These are phyloP conservation scores for Litoditis marina DNA, from an alignment of 2,888 invertebrate species.

Conservation along the genomic window DNA sequence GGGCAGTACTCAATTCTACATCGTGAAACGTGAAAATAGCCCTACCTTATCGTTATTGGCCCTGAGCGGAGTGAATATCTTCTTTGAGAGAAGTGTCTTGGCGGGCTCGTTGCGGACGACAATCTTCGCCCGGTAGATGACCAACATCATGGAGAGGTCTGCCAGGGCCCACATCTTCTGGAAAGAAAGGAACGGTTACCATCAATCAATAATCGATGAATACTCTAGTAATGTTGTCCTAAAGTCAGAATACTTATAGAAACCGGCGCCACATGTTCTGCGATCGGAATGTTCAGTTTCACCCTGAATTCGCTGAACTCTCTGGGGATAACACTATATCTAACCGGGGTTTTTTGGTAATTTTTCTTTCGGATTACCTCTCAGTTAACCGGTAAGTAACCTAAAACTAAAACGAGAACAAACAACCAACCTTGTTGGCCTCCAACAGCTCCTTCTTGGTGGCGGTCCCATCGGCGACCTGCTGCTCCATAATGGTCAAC, in stretches of 20 bases:
- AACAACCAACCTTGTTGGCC: slow-evolving; percentile 18
- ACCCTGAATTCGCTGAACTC: no score
- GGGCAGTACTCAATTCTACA: no score
- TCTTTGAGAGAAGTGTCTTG: background rate
- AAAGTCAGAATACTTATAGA: no score
- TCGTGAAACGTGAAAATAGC: no score
- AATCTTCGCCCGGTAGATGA: slow-evolving; percentile 34
- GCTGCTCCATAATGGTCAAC: slow-evolving; percentile 7
- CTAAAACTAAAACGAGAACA: background rate
- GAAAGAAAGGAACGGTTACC: background rate
- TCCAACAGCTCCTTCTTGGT: background rate
- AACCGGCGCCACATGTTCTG: no score
- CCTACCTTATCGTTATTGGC: slow-evolving; percentile 4
- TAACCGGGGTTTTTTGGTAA: no score
- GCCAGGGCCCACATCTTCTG: slow-evolving; percentile 42
- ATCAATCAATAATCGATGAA: background rate
- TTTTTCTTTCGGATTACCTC: no score
- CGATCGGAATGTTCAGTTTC: no score
- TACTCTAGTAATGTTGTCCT: background rate
- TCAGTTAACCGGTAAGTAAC: no score
- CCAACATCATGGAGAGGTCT: slow-evolving; percentile 33
- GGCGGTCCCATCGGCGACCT: background rate
- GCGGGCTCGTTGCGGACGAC: slow-evolving; percentile 15
- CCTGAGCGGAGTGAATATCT: slow-evolving; percentile 3
- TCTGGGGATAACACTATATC: no score